Evolutionary conservation across 2,888 invertebrate species (phyloP).

Genomic region (Phaonia tiefii): DNA sequence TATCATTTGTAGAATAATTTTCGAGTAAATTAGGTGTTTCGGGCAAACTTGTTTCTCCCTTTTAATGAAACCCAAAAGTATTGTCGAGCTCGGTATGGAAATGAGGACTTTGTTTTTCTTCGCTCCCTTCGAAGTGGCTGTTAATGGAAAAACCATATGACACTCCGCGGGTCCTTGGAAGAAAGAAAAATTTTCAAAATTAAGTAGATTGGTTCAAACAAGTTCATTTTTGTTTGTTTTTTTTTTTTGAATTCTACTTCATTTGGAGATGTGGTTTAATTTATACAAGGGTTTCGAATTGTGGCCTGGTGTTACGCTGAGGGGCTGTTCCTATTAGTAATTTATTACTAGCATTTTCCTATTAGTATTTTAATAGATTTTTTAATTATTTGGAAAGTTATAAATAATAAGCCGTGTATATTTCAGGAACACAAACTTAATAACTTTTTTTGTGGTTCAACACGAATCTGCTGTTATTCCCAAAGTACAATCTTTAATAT

Average conservation of each 20-base stretch:
- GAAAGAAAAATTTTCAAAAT: constrained; percentile 6
- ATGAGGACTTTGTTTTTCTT: constrained; percentile 34
- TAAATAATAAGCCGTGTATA: too few relatives aligned
- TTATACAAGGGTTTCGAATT: not conserved
- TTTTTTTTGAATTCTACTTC: not conserved
- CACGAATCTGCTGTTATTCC: too few relatives aligned
- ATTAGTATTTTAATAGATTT: too few relatives aligned
- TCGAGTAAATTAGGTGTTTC: constrained; percentile 62
- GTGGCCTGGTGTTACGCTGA: not conserved
- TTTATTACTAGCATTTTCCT: too few relatives aligned
- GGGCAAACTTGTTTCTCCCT: constrained; percentile 59
- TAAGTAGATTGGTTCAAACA: constrained; percentile 7
- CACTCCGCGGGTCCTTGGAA: not conserved
- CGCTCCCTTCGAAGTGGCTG: not conserved
- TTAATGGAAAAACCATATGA: constrained; percentile 22
- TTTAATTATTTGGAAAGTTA: too few relatives aligned
- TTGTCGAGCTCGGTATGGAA: constrained; percentile 47
- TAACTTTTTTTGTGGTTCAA: too few relatives aligned
- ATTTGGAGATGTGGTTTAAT: not conserved
- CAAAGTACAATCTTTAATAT: too few relatives aligned
- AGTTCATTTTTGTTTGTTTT: constrained; percentile 5
- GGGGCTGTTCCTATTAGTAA: not conserved
- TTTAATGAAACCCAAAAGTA: constrained; percentile 59
- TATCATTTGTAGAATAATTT: constrained; percentile 49
- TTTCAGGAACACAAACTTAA: too few relatives aligned